Evolutionary conservation across 1,140 invertebrate genomes (phyloP).

Genomic region (Calephelis nemesis): DNA sequence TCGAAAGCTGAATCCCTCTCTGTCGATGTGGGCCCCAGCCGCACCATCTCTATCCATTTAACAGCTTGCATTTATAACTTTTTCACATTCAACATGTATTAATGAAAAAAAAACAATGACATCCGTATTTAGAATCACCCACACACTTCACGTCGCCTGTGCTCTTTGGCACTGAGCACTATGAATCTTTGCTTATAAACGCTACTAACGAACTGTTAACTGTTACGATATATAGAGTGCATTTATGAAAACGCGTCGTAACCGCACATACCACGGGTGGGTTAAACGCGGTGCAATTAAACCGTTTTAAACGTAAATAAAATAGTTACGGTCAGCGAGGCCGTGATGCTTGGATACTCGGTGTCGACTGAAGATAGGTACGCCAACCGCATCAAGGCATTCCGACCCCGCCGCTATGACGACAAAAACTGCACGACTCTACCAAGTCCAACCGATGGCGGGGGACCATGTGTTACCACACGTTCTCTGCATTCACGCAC

Average conservation of each 20-base stretch:
- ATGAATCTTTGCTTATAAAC: slow-evolving; percentile 58
- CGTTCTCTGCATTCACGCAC: background rate
- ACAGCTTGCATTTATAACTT: slow-evolving; percentile 64
- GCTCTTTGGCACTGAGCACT: slow-evolving; percentile 39
- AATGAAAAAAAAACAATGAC: slow-evolving; percentile 33
- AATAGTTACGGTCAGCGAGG: slow-evolving; percentile 42
- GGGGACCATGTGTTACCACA: background rate
- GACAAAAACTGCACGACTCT: slow-evolving; percentile 26
- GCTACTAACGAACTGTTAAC: slow-evolving; percentile 24
- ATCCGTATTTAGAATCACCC: slow-evolving; percentile 60
- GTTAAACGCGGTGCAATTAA: background rate
- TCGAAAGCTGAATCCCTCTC: slow-evolving; percentile 61
- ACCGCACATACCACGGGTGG: slow-evolving; percentile 33
- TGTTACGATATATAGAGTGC: slow-evolving; percentile 34
- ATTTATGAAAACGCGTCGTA: slow-evolving; percentile 38
- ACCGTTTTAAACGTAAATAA: slow-evolving; percentile 26
- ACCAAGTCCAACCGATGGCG: background rate
- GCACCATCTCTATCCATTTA: slow-evolving; percentile 74
- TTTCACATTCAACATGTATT: slow-evolving; percentile 40
- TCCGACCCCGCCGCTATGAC: slow-evolving; percentile 41
- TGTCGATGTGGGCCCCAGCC: slow-evolving; percentile 54
- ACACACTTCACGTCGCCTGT: slow-evolving; percentile 56
- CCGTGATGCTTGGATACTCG: slow-evolving; percentile 52
- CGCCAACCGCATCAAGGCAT: slow-evolving; percentile 30
- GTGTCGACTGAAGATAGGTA: slow-evolving; percentile 49